These are phyloP conservation scores for Scomber colias DNA, from an alignment of 2,113 vertebrate genomes.

Conservation along the genomic window DNA sequence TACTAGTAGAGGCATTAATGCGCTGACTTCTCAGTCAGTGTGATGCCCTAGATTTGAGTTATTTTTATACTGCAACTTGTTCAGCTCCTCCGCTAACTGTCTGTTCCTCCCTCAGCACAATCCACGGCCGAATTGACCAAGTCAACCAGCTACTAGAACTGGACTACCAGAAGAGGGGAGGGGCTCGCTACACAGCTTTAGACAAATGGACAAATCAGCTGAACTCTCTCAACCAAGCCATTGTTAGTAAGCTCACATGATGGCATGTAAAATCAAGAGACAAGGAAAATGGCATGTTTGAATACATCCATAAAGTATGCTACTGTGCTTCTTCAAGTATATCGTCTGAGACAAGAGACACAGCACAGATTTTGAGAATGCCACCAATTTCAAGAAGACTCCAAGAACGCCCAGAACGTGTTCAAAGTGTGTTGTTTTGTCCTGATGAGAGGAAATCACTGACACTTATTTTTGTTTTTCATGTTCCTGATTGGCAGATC, in stretches of 20 bases:
- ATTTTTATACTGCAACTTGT: background rate
- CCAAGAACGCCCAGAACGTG: constrained; percentile 55
- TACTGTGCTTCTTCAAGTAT: constrained; percentile 72
- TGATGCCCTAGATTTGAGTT: background rate
- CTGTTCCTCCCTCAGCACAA: constrained; percentile 87
- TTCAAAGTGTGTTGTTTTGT: constrained; percentile 68
- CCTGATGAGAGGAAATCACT: constrained; percentile 65
- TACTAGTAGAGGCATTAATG: too few species aligned
- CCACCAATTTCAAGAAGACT: constrained; percentile 64
- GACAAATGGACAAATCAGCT: constrained; percentile 99
- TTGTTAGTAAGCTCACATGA: constrained; percentile 99
- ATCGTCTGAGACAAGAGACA: constrained; percentile 65
- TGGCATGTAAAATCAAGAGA: constrained; percentile 70
- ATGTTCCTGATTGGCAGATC: constrained; percentile 72
- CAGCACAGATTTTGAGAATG: constrained; percentile 69
- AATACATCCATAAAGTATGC: constrained; percentile 76
- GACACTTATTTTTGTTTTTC: constrained; percentile 71
- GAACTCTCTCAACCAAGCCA: constrained; percentile 99
- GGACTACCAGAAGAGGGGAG: constrained; percentile 99
- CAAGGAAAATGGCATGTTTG: constrained; percentile 75
- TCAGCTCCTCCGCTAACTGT: constrained; percentile 11
- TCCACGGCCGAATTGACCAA: constrained; percentile 95
- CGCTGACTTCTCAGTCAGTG: background rate
- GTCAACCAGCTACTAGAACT: constrained; percentile 98
- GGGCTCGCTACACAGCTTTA: constrained; percentile 97